Base-by-base conservation (phyloP, 2,113 vertebrate genomes). In the Cairina moschata region DNA sequence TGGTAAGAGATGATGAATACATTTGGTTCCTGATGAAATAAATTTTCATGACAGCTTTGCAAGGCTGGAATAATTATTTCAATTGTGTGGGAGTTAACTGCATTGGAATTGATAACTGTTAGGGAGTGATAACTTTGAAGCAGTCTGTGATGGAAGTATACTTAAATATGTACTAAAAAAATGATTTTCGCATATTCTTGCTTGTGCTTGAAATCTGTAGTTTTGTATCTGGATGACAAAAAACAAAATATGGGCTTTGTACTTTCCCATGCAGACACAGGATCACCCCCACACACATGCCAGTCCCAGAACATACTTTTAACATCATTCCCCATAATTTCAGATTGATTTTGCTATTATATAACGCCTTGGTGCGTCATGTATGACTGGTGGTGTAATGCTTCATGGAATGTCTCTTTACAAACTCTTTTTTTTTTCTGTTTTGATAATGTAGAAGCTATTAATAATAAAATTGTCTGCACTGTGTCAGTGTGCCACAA, bases 311-410 rank as follows among this genome's bases (percentile, higher is more conserved):
- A 58, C 11, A 1, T 25, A 9, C 38, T 90, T 94, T 88, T 85
- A 80, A 56, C 34, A 36, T 68, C 1, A 2, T 29, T 86, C 25
- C 25, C 46, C 32, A 7, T 56, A 62, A 55, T 67, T 88, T 38
- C 40, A 63, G 40, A 40, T 69, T 32, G 44, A 65, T 91, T 95
- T 96, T 96, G 96, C 83, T 97, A 95, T 97, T 97, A 95, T 95
- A 94, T 97, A 97, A 97, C 56, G 93, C 96, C 88, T 67, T 87
- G 91, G 59, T 85, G 90, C 29, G 4, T 95, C 79, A 1, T 50
- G 15, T 88, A 5, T 40, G 65, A 21, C 40, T 89, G 68, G 48
- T 77, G 75, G 26, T 71, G 34, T 86, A 65, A 65, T 86, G 68
- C 88, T 94, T 95, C 46, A 31, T 82, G 60, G 54, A 55, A 73